Conservation (phyloP, 2,113 vertebrate genomes). For the Brienomyrus longianalis region DNA sequence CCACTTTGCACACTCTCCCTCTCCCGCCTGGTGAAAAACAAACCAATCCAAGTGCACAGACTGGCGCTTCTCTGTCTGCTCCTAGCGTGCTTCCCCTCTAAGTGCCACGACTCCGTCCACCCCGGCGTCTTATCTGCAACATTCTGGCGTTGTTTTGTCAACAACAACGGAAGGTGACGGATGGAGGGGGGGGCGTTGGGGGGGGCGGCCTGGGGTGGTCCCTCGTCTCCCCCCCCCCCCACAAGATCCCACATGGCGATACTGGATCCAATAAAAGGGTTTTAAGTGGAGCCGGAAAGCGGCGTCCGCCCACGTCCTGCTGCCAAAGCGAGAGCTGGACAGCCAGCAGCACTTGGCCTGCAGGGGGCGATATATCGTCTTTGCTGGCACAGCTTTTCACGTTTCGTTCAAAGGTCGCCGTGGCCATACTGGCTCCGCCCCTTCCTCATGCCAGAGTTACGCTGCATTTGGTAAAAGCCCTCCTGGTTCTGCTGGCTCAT, state of each 20-base stretch:
- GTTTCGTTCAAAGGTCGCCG: not conserved
- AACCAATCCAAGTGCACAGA: not conserved
- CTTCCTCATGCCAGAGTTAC: not conserved
- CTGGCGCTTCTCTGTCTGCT: not conserved
- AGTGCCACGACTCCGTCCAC: not conserved
- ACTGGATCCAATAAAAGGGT: not conserved
- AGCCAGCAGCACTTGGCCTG: not conserved
- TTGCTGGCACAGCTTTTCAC: not conserved
- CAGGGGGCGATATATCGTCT: conserved; percentile 2
- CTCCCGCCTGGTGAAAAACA: not conserved
- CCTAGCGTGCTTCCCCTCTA: not conserved
- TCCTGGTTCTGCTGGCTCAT: conserved; percentile 6
- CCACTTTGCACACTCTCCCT: not conserved
- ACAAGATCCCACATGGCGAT: not conserved
- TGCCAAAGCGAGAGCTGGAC: not conserved
- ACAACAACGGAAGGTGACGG: not conserved
- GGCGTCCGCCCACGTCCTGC: not conserved
- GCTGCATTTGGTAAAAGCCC: not conserved
- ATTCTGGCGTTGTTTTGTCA: not conserved
- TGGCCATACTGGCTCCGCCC: not conserved
- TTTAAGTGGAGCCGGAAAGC: not conserved
- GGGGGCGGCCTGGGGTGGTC: not conserved
- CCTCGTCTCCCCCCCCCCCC: not conserved
- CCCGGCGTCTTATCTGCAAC: not conserved
- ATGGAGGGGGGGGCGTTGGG: not conserved